Base-by-base conservation (phyloP, 2,888 invertebrate genomes). In the Furcula furcula region DNA sequence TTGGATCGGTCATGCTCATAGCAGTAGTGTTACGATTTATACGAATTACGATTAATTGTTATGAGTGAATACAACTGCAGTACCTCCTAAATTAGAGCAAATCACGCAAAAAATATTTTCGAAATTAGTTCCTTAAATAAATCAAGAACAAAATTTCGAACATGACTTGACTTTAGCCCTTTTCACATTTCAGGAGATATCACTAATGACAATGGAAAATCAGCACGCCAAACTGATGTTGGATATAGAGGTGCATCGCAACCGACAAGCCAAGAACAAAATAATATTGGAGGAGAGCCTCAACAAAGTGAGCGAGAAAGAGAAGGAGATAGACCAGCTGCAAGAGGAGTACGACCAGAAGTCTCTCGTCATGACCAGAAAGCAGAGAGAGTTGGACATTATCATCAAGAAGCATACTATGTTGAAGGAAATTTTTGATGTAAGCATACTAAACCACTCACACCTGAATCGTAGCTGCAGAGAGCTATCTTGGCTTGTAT, bases 181-280 rank as follows among this genome's bases (percentile, higher is more conserved):
- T 7, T 5, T 7, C 7, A 1, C 4, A 26, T 26, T 26, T n/a
- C 64, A 91, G 83, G 93, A 93, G 77, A 79, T 92, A 39, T 55
- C 78, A 3, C 55, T 91, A 25, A 79, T 81, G 37, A 67, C 86
- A 33, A 78, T 88, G 50, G 92, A 93, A 65, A 92, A 92, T 50
- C 79, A 86, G 20, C 90, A 91, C 50, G 91, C 91, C 0, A 90
- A 89, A 45, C 66, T 90, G 36, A 70, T 90, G 65, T 77, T 87
- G 46, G 92, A 92, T 61, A 90, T 91, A 34, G 93, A 92, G 57
- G 87, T 83, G 44, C 85, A 82, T 36, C 76, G 72, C 38, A 88
- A 57, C 47, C 78, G 55, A 26, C 90, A 69, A 59, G 81, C 52
- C 26, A 83, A 59, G 55, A 85, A 85, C 48, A 68, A 70, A n/a